A percentile compares a stretch with the other conserved stretches of the same genome.
Evolutionary conservation across 2,888 invertebrate genomes (phyloP).

Genomic region (Pyrocoelia pectoralis): DNA sequence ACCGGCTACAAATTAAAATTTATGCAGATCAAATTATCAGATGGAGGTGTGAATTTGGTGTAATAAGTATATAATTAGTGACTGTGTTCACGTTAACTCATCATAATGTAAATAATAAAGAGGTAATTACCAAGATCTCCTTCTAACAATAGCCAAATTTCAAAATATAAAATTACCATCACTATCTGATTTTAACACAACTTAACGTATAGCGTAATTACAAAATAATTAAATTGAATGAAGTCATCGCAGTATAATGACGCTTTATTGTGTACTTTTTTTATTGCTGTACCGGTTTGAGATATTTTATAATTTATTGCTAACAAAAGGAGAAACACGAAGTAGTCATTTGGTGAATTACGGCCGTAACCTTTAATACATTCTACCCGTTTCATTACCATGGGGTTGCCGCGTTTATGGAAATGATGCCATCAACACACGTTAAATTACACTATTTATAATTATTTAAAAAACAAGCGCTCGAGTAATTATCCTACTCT

Average conservation of each 20-base stretch:
- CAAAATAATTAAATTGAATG: background rate
- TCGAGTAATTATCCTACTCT: no score
- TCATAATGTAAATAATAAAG: background rate
- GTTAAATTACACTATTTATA: no score
- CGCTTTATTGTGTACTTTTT: background rate
- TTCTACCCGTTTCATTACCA: no score
- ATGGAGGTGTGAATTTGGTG: background rate
- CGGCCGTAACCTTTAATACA: no score
- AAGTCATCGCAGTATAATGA: background rate
- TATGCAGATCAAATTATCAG: background rate
- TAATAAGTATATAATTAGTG: background rate
- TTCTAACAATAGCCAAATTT: background rate
- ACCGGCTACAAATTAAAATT: background rate
- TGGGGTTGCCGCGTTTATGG: no score
- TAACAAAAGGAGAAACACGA: background rate
- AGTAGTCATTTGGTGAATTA: background rate
- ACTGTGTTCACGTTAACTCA: background rate
- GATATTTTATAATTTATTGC: background rate
- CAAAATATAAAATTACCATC: background rate
- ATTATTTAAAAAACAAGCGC: no score
- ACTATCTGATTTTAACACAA: background rate
- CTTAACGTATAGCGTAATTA: background rate
- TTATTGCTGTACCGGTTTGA: background rate
- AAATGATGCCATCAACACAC: no score
- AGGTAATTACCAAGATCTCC: background rate